Percentiles rank a stretch among this genome's conserved stretches.
These are phyloP conservation scores for Urocolius indicus DNA, from an alignment of 2,113 vertebrate genomes.

Conservation along the genomic window DNA sequence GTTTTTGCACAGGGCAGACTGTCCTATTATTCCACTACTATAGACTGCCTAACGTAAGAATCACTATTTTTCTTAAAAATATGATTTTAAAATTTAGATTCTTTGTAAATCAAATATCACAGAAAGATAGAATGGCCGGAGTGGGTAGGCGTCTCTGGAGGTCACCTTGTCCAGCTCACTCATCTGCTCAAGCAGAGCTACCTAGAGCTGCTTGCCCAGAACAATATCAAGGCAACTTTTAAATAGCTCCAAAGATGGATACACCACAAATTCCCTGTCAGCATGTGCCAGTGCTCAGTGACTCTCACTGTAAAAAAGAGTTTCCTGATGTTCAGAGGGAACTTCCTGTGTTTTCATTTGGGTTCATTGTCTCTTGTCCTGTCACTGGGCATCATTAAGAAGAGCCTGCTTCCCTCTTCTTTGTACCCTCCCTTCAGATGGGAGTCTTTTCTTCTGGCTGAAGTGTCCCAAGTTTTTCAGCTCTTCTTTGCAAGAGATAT, in stretches of 20 bases:
- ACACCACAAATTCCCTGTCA: not conserved
- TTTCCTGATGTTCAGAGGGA: not conserved
- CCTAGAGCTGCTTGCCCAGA: not conserved
- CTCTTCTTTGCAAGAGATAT: not conserved
- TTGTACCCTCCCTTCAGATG: not conserved
- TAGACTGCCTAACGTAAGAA: not conserved
- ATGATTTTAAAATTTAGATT: not conserved
- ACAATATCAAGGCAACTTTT: not conserved
- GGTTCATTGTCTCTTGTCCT: not conserved
- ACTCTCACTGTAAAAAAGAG: not conserved
- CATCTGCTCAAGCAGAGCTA: not conserved
- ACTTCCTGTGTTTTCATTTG: not conserved
- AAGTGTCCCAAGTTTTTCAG: not conserved
- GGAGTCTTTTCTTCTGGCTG: not conserved
- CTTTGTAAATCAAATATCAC: not conserved
- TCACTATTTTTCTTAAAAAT: not conserved
- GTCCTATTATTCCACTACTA: not conserved
- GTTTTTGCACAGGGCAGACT: not conserved
- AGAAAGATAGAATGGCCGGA: not conserved
- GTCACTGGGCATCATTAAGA: not conserved
- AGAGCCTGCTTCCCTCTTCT: not conserved
- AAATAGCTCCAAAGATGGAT: not conserved
- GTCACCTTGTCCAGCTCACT: accelerated
- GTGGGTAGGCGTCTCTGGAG: not conserved
- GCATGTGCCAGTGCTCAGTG: not conserved